Percentiles rank a stretch among this genome's conserved stretches.
These are phyloP conservation scores for Cheilosia variabilis DNA, from an alignment of 2,888 invertebrate species.

Conservation along the genomic window DNA sequence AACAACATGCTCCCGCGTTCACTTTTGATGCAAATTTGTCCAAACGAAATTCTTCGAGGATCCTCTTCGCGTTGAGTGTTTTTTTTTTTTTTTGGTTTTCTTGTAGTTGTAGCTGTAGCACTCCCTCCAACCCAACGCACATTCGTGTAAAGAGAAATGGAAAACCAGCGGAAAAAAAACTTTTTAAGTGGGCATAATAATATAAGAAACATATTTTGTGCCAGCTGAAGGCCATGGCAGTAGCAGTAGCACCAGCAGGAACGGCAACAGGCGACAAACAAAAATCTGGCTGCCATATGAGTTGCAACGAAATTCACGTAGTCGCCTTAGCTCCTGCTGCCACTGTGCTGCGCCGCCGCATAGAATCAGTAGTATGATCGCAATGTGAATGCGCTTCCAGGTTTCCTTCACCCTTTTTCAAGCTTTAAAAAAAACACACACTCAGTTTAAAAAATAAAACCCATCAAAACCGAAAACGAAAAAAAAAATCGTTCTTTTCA, in stretches of 20 bases:
- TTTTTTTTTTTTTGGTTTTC: neutral
- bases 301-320: slow-evolving; percentile 73
- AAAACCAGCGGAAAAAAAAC: neutral
- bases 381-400: slow-evolving; percentile 71
- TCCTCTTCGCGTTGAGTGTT: neutral
- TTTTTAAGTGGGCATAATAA: slow-evolving; percentile 48
- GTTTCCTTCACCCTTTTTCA: slow-evolving; percentile 16
- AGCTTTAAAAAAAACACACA: slow-evolving; percentile 19
- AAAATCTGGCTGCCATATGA: slow-evolving; percentile 73
- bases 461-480: slow-evolving; percentile 11
- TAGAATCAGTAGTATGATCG: slow-evolving; percentile 50
- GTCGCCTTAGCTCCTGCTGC: slow-evolving; percentile 42
- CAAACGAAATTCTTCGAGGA: slow-evolving; percentile 49
- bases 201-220: slow-evolving; percentile 53
- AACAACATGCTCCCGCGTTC: slow-evolving; percentile 37
- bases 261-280: slow-evolving; percentile 53
- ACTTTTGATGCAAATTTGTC: slow-evolving; percentile 63
- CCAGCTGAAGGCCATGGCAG: slow-evolving; percentile 63
- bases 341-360: slow-evolving; percentile 61
- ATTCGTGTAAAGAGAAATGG: slow-evolving; percentile 27
- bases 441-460: slow-evolving; percentile 15
- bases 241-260: slow-evolving; percentile 4
- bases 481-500: slow-evolving; percentile 58
- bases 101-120: neutral
- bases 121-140: neutral